These are phyloP conservation scores for Oppia nitens DNA, from an alignment of 1,140 invertebrate genomes.

Conservation along the genomic window DNA sequence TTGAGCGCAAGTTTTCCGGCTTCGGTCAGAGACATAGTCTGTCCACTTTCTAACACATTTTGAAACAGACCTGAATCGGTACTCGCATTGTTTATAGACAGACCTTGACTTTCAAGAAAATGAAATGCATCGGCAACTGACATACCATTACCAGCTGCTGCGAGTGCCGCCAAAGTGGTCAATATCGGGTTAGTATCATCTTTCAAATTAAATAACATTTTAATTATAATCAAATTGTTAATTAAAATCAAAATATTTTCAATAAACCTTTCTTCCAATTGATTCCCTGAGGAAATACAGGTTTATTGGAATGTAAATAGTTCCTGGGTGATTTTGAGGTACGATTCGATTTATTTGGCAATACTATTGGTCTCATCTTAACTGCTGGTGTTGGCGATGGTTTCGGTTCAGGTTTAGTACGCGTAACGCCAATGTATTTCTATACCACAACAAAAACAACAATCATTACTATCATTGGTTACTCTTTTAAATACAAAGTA, in stretches of 20 bases:
- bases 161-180: conserved; percentile 31
- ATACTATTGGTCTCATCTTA: conserved; percentile 4
- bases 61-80: conserved; percentile 38
- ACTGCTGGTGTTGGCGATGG: neutral
- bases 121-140: conserved; percentile 33
- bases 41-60: conserved; percentile 57
- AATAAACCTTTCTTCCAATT: conserved; percentile 6
- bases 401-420: conserved; percentile 7
- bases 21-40: conserved; percentile 55
- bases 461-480: conserved; percentile 1
- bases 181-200: conserved; percentile 22
- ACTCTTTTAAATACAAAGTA: neutral
- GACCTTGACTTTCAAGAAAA: conserved; percentile 57
- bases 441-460: conserved; percentile 4
- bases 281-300: neutral
- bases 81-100: conserved; percentile 23
- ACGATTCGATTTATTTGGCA: conserved; percentile 13
- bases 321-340: neutral
- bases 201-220: neutral
- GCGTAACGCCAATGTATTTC: conserved; percentile 5
- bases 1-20: conserved; percentile 57
- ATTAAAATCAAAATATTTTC: too few species aligned
- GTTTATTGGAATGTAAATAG: neutral
- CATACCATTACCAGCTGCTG: conserved; percentile 26
- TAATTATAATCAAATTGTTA: too few species aligned